phyloP scores from a whole-genome alignment of 2,888 invertebrate genomes.

The Morpho deidamia region DNA sequence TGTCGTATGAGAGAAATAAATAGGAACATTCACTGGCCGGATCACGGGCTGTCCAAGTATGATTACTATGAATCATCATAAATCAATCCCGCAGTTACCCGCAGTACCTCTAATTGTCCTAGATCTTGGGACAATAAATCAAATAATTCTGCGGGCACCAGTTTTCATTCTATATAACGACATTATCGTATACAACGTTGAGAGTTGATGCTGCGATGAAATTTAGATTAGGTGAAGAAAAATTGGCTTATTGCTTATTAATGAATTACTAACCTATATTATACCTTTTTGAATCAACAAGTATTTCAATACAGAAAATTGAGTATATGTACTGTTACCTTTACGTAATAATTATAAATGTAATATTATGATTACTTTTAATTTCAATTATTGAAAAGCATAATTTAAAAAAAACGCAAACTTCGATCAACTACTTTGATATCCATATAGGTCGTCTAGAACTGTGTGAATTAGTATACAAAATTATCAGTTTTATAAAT shows the following conservation, averaged over 20 bases:
- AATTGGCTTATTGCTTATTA: neutral
- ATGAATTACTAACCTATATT: no score
- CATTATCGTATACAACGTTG: slow-evolving; percentile 17
- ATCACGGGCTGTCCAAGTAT: slow-evolving; percentile 55
- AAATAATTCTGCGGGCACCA: slow-evolving; percentile 62
- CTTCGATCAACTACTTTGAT: no score
- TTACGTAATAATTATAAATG: no score
- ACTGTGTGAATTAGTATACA: no score
- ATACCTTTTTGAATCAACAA: no score
- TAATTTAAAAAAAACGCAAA: no score
- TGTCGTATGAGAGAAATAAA: slow-evolving; percentile 47
- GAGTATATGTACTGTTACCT: no score
- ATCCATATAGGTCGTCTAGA: no score
- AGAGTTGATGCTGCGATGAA: slow-evolving; percentile 32
- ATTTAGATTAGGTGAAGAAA: slow-evolving; percentile 53
- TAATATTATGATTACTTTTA: no score
- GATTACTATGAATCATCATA: slow-evolving; percentile 71
- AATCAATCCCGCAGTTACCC: slow-evolving; percentile 68
- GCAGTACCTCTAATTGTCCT: slow-evolving; percentile 66
- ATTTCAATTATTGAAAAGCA: no score
- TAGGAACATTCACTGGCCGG: slow-evolving; percentile 46
- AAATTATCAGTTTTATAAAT: no score
- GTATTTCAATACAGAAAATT: no score
- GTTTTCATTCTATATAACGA: slow-evolving; percentile 42
- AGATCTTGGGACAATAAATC: slow-evolving; percentile 64